Evolutionary conservation across 2,797 vertebrate genomes (phyloP).

Genomic region (Schizothorax lantsangensis): DNA sequence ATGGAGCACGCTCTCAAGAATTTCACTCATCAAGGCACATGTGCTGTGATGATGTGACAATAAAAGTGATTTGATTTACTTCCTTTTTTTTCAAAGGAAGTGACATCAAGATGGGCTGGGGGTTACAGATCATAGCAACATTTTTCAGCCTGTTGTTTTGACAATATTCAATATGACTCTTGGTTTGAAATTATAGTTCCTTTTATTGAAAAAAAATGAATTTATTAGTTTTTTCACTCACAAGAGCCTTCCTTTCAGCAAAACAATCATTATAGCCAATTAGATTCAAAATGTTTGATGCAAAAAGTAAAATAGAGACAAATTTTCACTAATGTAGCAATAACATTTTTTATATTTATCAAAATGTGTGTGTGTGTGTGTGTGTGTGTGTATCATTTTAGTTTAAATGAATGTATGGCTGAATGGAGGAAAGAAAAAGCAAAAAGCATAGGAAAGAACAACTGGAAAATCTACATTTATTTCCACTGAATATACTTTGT

Average conservation of each 20-base stretch:
- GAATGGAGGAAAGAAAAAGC: constrained; percentile 12
- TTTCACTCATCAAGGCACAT: too few species aligned
- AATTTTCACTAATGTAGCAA: background rate
- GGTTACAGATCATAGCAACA: background rate
- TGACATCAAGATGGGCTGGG: background rate
- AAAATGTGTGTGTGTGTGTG: background rate
- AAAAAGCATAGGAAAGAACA: background rate
- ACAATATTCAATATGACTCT: background rate
- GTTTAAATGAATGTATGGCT: background rate
- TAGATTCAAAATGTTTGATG: background rate
- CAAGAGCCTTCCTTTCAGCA: background rate
- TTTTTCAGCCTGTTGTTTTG: background rate
- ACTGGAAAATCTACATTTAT: background rate
- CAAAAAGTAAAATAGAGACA: background rate
- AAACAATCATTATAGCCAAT: constrained; percentile 6
- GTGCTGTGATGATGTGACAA: too few species aligned
- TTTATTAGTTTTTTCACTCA: background rate
- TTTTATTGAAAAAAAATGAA: background rate
- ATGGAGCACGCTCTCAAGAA: too few species aligned
- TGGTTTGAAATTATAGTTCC: background rate
- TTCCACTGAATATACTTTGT: background rate
- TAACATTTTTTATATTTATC: background rate
- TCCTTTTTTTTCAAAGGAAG: constrained; percentile 1
- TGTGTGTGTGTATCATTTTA: background rate
- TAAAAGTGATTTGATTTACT: background rate